Evolutionary conservation across 2,113 vertebrate species (phyloP).

Genomic region (Bufo gargarizans): DNA sequence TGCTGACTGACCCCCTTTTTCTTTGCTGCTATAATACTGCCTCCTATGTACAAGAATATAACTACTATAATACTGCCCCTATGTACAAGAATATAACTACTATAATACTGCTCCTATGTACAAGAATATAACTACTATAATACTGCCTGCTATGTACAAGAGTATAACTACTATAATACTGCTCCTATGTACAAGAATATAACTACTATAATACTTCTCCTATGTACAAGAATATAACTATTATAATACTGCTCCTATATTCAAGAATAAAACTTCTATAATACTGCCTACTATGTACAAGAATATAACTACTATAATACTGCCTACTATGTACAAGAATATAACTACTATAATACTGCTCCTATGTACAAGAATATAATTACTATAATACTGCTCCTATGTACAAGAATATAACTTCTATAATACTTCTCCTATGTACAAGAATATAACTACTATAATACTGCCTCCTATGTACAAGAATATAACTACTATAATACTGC

Average conservation of each 20-base stretch:
- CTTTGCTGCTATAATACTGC: neutral
- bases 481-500: conserved; percentile 6
- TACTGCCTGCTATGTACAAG: neutral
- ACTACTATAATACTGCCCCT: neutral
- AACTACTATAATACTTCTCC: neutral
- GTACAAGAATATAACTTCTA: neutral
- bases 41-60: neutral
- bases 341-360: conserved; percentile 14
- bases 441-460: conserved; percentile 18
- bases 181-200: neutral
- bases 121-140: conserved; percentile 3
- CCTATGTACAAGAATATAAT: neutral
- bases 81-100: neutral
- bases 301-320: conserved; percentile 9
- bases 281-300: neutral
- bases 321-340: neutral
- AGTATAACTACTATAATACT: neutral
- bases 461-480: neutral
- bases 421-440: neutral
- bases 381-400: neutral
- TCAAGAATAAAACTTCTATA: neutral
- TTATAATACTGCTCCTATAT: neutral
- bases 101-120: neutral
- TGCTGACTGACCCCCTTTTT: no score
- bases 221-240: neutral